phyloP scores from a whole-genome alignment of 2,113 vertebrate genomes.

The Thymallus thymallus region DNA sequence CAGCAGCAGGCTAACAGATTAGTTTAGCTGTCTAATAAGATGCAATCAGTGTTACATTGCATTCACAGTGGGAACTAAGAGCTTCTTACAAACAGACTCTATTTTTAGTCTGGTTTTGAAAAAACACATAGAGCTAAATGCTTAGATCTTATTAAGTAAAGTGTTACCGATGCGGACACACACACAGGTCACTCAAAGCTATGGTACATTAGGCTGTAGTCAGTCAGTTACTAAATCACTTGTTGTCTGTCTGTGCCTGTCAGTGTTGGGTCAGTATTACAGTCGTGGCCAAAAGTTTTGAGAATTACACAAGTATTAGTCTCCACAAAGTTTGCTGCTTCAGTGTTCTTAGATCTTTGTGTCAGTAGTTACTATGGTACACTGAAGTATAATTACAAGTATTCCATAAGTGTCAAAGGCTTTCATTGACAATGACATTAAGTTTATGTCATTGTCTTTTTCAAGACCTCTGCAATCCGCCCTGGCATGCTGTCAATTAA shows the following conservation, averaged over 20 bases:
- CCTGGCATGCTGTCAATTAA: no score
- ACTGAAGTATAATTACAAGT: no score
- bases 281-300: no score
- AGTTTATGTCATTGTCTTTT: no score
- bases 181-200: not conserved
- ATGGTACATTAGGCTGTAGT: not conserved
- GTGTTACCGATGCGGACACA: not conserved
- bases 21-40: constrained; percentile 40
- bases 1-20: constrained; percentile 35
- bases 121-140: constrained; percentile 35
- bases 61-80: constrained; percentile 52
- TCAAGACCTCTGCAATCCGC: no score
- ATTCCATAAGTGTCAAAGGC: no score
- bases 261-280: not conserved
- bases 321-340: no score
- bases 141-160: not conserved
- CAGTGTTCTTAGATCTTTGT: no score
- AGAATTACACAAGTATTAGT: no score
- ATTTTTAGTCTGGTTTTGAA: constrained; percentile 26
- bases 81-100: constrained; percentile 21
- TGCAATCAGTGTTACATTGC: constrained; percentile 48
- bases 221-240: not conserved
- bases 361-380: no score
- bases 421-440: no score
- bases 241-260: not conserved